phyloP scores from a whole-genome alignment of 2,888 invertebrate species.

The Rhodophaea formosa region DNA sequence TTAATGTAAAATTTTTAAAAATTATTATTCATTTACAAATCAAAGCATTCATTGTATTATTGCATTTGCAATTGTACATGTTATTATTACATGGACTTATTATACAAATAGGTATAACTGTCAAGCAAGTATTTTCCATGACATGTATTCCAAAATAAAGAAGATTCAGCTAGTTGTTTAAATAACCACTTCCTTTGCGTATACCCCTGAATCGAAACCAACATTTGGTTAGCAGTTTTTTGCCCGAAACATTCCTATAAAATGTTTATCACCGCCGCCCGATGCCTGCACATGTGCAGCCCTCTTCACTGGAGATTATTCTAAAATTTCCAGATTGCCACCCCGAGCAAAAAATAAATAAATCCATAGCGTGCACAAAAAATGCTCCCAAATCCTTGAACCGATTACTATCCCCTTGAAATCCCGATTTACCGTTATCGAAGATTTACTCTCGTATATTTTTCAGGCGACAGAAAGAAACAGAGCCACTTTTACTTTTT shows the following conservation, averaged over 20 bases:
- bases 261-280: conserved; percentile 75
- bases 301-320: conserved; percentile 74
- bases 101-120: too few relatives aligned
- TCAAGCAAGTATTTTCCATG: background rate
- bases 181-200: conserved; percentile 71
- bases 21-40: too few relatives aligned
- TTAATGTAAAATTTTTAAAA: too few relatives aligned
- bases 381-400: conserved; percentile 67
- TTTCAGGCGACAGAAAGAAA: conserved; percentile 38
- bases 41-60: too few relatives aligned
- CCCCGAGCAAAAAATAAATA: conserved; percentile 79
- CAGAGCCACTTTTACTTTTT: conserved; percentile 7
- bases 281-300: conserved; percentile 68
- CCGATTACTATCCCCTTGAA: conserved; percentile 72
- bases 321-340: conserved; percentile 80
- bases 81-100: too few relatives aligned
- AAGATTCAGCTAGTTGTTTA: conserved; percentile 49
- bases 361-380: conserved; percentile 70
- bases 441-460: conserved; percentile 37
- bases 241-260: conserved; percentile 78
- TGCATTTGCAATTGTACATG: too few relatives aligned
- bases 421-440: conserved; percentile 69
- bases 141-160: background rate
- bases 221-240: conserved; percentile 77
- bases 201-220: conserved; percentile 64